Evolutionary conservation across 2,888 invertebrate genomes (phyloP), one percentile per base, ranked within the genome.

Genomic region (Temnothorax unifasciatus): DNA sequence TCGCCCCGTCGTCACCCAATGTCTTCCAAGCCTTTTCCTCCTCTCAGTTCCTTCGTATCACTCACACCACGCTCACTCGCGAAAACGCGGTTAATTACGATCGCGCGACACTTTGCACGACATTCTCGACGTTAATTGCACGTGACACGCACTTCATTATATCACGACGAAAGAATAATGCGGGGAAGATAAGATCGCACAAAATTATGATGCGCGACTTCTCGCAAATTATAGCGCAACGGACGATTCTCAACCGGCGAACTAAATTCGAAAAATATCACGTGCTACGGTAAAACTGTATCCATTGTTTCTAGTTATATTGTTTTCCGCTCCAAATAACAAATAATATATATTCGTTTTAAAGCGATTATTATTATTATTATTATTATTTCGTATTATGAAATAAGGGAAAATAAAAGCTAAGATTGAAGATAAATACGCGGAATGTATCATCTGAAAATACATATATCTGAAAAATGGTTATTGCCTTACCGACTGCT

Each of bases 41-140:
- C 38, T 63, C n/a, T 63, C 5, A n/a, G 4, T 11, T 63, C n/a
- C n/a, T 63, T n/a, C n/a, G 29, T 63, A 38, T 13, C 63, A n/a
- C 0, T 63, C n/a, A 38, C 38, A 13, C 11, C 4, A 13, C 38
- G 38, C 63, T 63, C 34, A 61, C 52, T 54, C 21, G 8, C n/a
- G 38, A 63, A 63, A 63, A 63, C n/a, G 18, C n/a, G n/a, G 63
- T 63, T 63, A 63, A 63, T 63, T 63, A 63, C 38, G n/a, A 63
- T n/a, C 38, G n/a, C 29, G 59, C 59, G 59, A 59, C 63, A 38
- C 63, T 38, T 34, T 61, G 61, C n/a, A 61, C n/a, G 34, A n/a
- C 34, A n/a, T 34, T 61, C 38, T 63, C 38, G 38, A 63, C 63
- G 38, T n/a, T 63, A 63, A 63, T 63, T 63, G 63, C 34, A 38